Conservation (phyloP, 1,140 invertebrate genomes). For the Drosophila mauritiana region DNA sequence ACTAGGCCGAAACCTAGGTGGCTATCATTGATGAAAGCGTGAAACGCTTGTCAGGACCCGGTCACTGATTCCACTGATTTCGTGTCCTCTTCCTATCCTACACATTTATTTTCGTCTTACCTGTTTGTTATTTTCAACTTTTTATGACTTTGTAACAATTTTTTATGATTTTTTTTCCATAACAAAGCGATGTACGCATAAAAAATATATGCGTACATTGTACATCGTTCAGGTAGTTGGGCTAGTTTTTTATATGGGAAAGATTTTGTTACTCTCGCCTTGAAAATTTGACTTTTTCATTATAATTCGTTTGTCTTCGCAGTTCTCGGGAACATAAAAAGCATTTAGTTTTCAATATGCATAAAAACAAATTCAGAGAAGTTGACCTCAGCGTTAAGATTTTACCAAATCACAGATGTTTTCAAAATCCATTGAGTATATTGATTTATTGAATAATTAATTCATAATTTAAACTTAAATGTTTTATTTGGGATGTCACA, state of each 20-base stretch:
- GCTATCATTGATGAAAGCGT: conserved; percentile 74
- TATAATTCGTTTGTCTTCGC: conserved; percentile 63
- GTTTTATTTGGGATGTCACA: no score
- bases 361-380: conserved; percentile 36
- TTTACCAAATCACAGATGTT: neutral
- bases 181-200: conserved; percentile 60
- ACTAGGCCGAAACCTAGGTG: conserved; percentile 44
- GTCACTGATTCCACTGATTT: conserved; percentile 20
- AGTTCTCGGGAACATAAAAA: conserved; percentile 54
- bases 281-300: conserved; percentile 75
- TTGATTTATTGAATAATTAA: neutral
- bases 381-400: neutral
- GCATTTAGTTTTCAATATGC: conserved; percentile 34
- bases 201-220: conserved; percentile 40
- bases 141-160: conserved; percentile 82
- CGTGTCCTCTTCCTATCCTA: neutral
- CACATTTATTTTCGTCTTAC: conserved; percentile 22
- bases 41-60: conserved; percentile 65
- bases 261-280: conserved; percentile 48
- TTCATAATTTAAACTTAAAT: no score
- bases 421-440: neutral
- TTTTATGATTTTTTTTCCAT: conserved; percentile 71
- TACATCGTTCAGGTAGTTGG: conserved; percentile 41
- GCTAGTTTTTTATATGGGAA: conserved; percentile 49
- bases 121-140: conserved; percentile 64